Evolutionary conservation across 2,888 invertebrate genomes (phyloP).

Genomic region (Tetragonisca angustula): DNA sequence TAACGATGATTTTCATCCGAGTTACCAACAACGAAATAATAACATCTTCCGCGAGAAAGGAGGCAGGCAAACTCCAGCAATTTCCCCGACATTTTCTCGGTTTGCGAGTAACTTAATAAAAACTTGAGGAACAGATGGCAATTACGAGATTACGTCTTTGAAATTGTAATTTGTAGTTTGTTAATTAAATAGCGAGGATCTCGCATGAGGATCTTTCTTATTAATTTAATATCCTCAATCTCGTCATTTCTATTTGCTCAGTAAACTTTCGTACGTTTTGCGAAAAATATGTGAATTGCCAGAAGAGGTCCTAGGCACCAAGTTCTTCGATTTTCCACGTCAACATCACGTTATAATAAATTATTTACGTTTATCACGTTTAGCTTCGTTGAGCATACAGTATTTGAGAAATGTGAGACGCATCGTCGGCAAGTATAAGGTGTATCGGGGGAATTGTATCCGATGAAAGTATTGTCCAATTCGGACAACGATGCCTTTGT

Average conservation of each 20-base stretch:
- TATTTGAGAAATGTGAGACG: background rate
- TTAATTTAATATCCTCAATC: no score
- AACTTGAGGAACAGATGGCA: background rate
- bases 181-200: slow-evolving; percentile 4
- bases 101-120: slow-evolving; percentile 11
- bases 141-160: background rate
- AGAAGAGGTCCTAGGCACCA: background rate
- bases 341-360: background rate
- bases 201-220: background rate
- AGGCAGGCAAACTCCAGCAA: slow-evolving; percentile 3
- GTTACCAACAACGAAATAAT: slow-evolving; percentile 2
- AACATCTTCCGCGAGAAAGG: background rate
- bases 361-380: background rate
- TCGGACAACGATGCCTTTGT: background rate
- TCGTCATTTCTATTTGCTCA: no score
- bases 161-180: background rate
- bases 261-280: background rate
- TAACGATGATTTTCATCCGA: slow-evolving; percentile 7
- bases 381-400: background rate
- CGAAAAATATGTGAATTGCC: background rate
- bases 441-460: background rate
- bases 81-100: background rate
- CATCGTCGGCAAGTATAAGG: background rate
- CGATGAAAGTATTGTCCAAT: background rate
- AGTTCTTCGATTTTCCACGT: background rate